Evolutionary conservation across 2,888 invertebrate genomes (phyloP), one percentile per base, ranked within the genome.

Genomic region (Drosophila vallismaia): DNA sequence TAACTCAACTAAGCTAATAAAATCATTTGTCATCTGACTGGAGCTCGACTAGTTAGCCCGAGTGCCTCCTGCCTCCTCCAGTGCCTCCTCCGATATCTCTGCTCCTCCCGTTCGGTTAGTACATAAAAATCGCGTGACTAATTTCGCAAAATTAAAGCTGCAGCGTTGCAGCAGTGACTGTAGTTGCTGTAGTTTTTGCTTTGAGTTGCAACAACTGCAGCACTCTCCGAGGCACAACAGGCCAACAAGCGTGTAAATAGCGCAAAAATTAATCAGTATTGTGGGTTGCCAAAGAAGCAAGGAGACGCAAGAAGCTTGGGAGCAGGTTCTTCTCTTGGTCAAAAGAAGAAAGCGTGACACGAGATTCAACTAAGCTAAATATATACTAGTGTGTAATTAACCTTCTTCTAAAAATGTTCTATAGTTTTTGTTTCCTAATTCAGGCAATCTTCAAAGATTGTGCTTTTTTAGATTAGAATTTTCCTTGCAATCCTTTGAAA

Each of bases 101-200:
- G 45, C 66, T 56, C 50, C 57, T 52, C 63, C 63, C 54, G 63
- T 38, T 67, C 67, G 63, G 52, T 58, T 57, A 86, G 82, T 86
- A 87, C 85, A 85, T 88, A 87, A 88, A 87, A 86, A 88, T 88
- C 89, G 88, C 88, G 88, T 88, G 88, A 89, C 88, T 86, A 86
- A 87, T 88, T 87, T 74, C 76, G 49, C 82, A 71, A 88, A 84
- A 85, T 84, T 85, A 85, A 85, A 88, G 88, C 79, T 69, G 71
- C 55, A 56, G 74, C 63, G 14, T 42, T 42, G 40, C 40, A n/a
- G 14, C 40, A 40, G 40, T 40, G 12, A 14, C 40, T 40, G 40
- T 12, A 38, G 38, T 38, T 38, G 12, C 40, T 40, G 36, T 36
- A 36, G 36, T n/a, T 36, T 36, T 6, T 36, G 40, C 14, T 42